Evolutionary conservation across 2,797 vertebrate genomes (phyloP).

Genomic region (Parambassis ranga): DNA sequence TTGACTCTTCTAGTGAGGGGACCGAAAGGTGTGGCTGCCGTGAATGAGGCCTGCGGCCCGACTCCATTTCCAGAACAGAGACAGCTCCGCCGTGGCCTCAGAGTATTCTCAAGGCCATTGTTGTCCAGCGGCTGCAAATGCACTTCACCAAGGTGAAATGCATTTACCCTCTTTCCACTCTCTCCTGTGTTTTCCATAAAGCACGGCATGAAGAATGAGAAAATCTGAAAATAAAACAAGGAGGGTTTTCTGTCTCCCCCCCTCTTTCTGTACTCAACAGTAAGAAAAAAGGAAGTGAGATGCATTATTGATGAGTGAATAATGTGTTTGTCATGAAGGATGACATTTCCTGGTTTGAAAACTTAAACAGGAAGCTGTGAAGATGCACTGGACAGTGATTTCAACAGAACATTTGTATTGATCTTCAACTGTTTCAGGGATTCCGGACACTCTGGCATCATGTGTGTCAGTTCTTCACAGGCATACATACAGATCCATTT

Average conservation of each 20-base stretch:
- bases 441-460: neutral
- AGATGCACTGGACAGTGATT: conserved; percentile 56
- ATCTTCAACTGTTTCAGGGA: conserved; percentile 1
- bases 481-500: neutral
- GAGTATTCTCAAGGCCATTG: conserved; percentile 93
- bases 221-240: conserved; percentile 90
- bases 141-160: conserved; percentile 89
- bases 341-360: conserved; percentile 75
- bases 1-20: conserved; percentile 83
- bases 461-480: neutral
- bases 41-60: conserved; percentile 83
- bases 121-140: conserved; percentile 91
- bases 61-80: conserved; percentile 87
- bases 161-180: conserved; percentile 82
- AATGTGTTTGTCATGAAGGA: conserved; percentile 87
- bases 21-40: conserved; percentile 87
- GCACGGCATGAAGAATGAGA: conserved; percentile 85
- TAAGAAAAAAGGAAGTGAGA: conserved; percentile 66
- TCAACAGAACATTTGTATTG: conserved; percentile 40
- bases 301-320: conserved; percentile 93
- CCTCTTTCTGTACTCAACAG: conserved; percentile 52
- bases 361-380: conserved; percentile 65
- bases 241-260: conserved; percentile 47
- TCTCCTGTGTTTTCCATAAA: conserved; percentile 92
- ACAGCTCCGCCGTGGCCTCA: conserved; percentile 84